Evolutionary conservation across 1,140 invertebrate species (phyloP).

Genomic region (Drosophila sp.): DNA sequence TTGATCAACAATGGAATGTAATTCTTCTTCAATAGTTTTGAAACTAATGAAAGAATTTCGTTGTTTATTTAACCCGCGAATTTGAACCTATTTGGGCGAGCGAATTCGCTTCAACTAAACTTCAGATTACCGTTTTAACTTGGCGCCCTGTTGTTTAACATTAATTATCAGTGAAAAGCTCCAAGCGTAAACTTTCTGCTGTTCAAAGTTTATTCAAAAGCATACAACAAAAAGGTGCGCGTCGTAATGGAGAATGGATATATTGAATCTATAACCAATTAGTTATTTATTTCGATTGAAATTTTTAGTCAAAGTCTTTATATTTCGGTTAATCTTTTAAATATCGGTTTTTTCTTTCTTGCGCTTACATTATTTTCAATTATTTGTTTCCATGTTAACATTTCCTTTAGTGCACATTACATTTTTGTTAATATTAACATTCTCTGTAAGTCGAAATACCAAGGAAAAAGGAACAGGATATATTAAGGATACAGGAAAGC

Average conservation of each 20-base stretch:
- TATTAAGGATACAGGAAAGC: too few relatives aligned
- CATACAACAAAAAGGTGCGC: not conserved
- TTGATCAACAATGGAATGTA: not conserved
- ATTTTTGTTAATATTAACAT: too few relatives aligned
- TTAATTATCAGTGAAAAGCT: not conserved
- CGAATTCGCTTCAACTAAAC: constrained; percentile 19
- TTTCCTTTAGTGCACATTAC: too few relatives aligned
- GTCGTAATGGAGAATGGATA: not conserved
- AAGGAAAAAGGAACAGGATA: too few relatives aligned
- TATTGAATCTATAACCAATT: too few relatives aligned
- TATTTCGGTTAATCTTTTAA: too few relatives aligned
- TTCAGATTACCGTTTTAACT: constrained; percentile 9
- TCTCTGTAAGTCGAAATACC: too few relatives aligned
- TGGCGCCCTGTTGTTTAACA: constrained; percentile 16
- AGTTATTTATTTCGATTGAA: too few relatives aligned
- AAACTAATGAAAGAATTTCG: not conserved
- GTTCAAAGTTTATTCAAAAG: not conserved
- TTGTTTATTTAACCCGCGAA: constrained; percentile 18
- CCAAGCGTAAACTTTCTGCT: not conserved
- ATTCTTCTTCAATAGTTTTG: not conserved
- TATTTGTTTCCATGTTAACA: too few relatives aligned
- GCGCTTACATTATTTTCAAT: too few relatives aligned
- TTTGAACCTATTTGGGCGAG: constrained; percentile 9
- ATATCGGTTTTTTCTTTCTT: too few relatives aligned
- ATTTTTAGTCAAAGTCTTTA: too few relatives aligned